These are phyloP conservation scores for Pangasius krempfi DNA, from an alignment of 2,797 vertebrate genomes.

Conservation along the genomic window DNA sequence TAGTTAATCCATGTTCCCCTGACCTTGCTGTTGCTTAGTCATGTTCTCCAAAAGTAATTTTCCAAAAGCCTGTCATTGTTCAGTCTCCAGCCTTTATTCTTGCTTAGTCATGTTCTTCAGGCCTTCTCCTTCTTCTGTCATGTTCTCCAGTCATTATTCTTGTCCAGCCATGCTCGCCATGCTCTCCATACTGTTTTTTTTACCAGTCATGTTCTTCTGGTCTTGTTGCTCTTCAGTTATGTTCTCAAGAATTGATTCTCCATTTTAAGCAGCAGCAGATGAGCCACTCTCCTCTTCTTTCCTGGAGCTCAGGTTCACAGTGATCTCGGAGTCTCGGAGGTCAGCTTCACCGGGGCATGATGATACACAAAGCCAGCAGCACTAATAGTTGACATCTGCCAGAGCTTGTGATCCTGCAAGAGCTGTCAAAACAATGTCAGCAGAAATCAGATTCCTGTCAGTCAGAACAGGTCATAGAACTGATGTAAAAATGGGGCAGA, in stretches of 20 bases:
- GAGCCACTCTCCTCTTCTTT: constrained; percentile 11
- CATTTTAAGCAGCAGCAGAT: constrained; percentile 39
- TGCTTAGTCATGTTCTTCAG: not conserved
- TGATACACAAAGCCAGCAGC: constrained; percentile 67
- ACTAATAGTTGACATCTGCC: constrained; percentile 77
- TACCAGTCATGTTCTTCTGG: not conserved
- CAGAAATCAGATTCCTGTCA: constrained; percentile 65
- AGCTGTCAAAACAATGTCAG: constrained; percentile 72
- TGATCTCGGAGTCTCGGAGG: constrained; percentile 37
- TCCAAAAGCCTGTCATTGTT: not conserved
- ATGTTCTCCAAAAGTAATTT: not conserved
- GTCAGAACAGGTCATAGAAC: constrained; percentile 38
- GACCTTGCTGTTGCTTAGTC: not conserved
- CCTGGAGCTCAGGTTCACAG: constrained; percentile 16
- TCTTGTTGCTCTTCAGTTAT: not conserved
- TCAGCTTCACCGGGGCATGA: constrained; percentile 63
- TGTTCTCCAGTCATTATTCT: not conserved
- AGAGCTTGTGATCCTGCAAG: constrained; percentile 61
- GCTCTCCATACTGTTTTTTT: not conserved
- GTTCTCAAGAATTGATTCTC: constrained; percentile 23
- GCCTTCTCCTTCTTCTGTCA: not conserved
- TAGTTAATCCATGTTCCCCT: not conserved
- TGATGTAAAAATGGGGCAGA: constrained; percentile 18
- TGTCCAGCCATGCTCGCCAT: not conserved
- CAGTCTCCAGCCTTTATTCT: not conserved